Base-by-base conservation (phyloP, 2,113 vertebrate species). In the Serilophus lunatus region DNA sequence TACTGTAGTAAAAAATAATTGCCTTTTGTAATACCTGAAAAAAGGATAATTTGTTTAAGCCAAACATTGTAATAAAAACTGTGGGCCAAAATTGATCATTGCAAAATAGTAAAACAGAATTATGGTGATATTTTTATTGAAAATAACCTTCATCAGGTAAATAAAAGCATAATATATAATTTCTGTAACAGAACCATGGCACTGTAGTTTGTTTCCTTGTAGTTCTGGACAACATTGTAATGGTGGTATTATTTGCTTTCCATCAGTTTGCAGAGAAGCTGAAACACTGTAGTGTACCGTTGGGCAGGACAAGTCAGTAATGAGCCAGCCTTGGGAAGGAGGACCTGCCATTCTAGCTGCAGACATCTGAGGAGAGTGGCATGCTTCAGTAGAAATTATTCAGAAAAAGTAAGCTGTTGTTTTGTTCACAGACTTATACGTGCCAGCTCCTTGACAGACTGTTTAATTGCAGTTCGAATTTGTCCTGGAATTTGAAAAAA, bases 381-480 rank as follows among this genome's bases (percentile, higher is more conserved):
- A 85, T 93, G 82, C 94, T 92, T 63, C 95, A 96, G 66, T 97
- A 97, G 92, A 68, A 94, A 92, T 78, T 95, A 65, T 56, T 94
- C 92, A 90, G 79, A 91, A 96, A 74, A 97, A 92, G 97, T 98
- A 97, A 98, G 98, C 51, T 79, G 22, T 15, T 87, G 17, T 59
- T 83, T 80, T 79, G 16, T 60, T 76, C 36, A 79, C 31, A n/a
- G 56, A 61, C 53, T 82, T 86, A 2, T 1, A 29, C 0, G 0
- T 35, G 59, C 72, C 38, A 77, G 8, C 29, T 82, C 13, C 53
- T 85, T 82, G 40, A 56, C 13, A 18, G 47, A 28, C n/a, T 82
- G 22, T 42, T 71, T 40, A 57, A 14, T 36, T 65, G 75, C 42
- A 64, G 33, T 59, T 86, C 59, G 38, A 74, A 70, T 77, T 85